Evolutionary conservation across 30 jellyfish, hydroid and myxozoan species (phyloP).

Genomic region (Cassiopea xamachana): DNA sequence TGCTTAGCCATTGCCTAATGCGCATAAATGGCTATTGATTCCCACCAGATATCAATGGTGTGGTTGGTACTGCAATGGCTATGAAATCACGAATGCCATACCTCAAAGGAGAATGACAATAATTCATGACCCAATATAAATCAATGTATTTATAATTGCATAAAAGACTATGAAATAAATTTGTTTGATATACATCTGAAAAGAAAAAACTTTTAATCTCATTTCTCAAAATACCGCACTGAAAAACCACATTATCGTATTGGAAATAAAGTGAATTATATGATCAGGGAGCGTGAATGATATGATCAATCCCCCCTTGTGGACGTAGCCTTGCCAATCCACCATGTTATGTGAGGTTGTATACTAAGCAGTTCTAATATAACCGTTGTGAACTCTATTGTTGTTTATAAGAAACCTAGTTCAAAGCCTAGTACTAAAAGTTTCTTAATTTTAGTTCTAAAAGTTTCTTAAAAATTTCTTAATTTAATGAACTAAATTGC

Average conservation of each 20-base stretch:
- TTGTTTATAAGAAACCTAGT: no score
- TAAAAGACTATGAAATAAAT: not conserved
- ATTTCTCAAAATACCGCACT: constrained; percentile 40
- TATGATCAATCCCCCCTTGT: not conserved
- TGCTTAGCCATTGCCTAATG: not conserved
- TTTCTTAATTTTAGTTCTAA: no score
- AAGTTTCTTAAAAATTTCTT: no score
- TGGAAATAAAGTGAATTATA: not conserved
- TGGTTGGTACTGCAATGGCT: not conserved
- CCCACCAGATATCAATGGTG: not conserved
- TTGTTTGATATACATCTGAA: constrained; percentile 27
- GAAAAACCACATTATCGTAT: constrained; percentile 9
- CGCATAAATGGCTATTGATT: not conserved
- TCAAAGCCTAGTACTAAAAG: no score
- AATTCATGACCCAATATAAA: not conserved
- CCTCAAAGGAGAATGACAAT: not conserved
- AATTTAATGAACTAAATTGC: no score
- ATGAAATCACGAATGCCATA: not conserved
- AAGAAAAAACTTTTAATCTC: constrained; percentile 31
- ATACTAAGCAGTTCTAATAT: not conserved
- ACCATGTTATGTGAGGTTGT: not conserved
- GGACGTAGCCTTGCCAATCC: not conserved
- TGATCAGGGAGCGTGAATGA: not conserved
- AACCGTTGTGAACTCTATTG: no score
- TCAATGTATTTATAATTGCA: constrained; percentile 4